Evolutionary conservation across 2,888 invertebrate genomes (phyloP).

Genomic region (Cyrtodaria siliqua): DNA sequence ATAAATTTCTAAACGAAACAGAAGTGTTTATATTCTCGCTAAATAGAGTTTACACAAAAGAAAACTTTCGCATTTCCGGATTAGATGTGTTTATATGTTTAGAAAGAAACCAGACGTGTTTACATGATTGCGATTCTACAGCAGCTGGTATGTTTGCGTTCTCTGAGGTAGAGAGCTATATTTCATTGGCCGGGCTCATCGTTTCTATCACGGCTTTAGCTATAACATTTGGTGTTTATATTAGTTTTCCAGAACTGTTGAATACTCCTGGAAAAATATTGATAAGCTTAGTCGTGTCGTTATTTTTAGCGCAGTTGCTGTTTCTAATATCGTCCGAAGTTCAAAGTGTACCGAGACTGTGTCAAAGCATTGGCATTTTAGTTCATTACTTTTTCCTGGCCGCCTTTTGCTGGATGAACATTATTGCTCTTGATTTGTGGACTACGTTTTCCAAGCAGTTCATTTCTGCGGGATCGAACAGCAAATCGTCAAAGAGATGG

Average conservation of each 20-base stretch:
- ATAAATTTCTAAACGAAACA: slow-evolving; percentile 24
- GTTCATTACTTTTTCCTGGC: slow-evolving; percentile 87
- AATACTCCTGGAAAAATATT: slow-evolving; percentile 88
- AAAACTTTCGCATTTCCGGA: slow-evolving; percentile 40
- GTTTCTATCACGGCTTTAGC: slow-evolving; percentile 87
- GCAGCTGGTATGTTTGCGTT: slow-evolving; percentile 47
- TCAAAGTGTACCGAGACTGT: slow-evolving; percentile 18
- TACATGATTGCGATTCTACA: slow-evolving; percentile 2
- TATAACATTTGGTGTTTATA: slow-evolving; percentile 86
- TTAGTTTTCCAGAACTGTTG: slow-evolving; percentile 86
- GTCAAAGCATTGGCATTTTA: slow-evolving; percentile 84
- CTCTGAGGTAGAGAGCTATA: slow-evolving; percentile 42
- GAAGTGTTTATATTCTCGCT: slow-evolving; percentile 35
- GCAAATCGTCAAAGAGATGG: slow-evolving; percentile 64
- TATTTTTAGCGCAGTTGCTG: slow-evolving; percentile 87
- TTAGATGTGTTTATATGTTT: slow-evolving; percentile 58
- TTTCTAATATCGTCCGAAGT: slow-evolving; percentile 86
- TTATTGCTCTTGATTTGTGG: slow-evolving; percentile 89
- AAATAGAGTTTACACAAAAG: slow-evolving; percentile 17
- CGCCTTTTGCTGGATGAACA: slow-evolving; percentile 88
- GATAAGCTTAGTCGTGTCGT: slow-evolving; percentile 87
- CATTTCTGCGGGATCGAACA: slow-evolving; percentile 47
- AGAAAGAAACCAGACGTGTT: slow-evolving; percentile 30
- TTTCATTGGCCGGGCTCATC: slow-evolving; percentile 89
- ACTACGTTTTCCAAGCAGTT: slow-evolving; percentile 84